Conservation (phyloP, 2,888 invertebrate genomes). For the Ophioninae sp. region DNA sequence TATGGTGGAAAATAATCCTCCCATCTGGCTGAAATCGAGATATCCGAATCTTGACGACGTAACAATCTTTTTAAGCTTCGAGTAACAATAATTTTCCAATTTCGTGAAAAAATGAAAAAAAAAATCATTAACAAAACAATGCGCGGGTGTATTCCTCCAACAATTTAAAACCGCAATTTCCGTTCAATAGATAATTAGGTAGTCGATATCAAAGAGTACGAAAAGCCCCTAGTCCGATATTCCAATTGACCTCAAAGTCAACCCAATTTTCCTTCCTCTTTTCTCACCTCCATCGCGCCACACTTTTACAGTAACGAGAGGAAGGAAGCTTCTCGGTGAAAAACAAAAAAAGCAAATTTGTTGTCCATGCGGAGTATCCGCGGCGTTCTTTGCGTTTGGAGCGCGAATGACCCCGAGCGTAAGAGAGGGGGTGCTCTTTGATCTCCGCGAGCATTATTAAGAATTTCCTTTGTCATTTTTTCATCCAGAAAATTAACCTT, state of each 20-base stretch:
- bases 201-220: not conserved
- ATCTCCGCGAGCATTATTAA: conserved; percentile 61
- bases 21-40: not conserved
- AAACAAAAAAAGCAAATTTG: not conserved
- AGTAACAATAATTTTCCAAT: too few species aligned
- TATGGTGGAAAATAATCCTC: not conserved
- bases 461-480: conserved; percentile 61
- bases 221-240: not conserved
- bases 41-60: not conserved
- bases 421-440: conserved; percentile 54
- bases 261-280: not conserved
- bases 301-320: not conserved
- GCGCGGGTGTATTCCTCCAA: too few species aligned
- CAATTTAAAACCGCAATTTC: not conserved
- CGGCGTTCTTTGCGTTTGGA: conserved; percentile 1
- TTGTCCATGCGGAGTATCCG: not conserved
- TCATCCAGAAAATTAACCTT: conserved; percentile 64
- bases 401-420: conserved; percentile 21
- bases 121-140: too few species aligned
- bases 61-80: too few species aligned
- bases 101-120: too few species aligned
- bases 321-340: not conserved
- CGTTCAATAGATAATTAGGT: not conserved
- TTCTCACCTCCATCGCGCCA: not conserved
- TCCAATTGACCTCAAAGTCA: not conserved